Percentiles rank a stretch among this genome's conserved stretches.
Conservation (phyloP, 1,140 invertebrate genomes). For the Drosophila tani region DNA sequence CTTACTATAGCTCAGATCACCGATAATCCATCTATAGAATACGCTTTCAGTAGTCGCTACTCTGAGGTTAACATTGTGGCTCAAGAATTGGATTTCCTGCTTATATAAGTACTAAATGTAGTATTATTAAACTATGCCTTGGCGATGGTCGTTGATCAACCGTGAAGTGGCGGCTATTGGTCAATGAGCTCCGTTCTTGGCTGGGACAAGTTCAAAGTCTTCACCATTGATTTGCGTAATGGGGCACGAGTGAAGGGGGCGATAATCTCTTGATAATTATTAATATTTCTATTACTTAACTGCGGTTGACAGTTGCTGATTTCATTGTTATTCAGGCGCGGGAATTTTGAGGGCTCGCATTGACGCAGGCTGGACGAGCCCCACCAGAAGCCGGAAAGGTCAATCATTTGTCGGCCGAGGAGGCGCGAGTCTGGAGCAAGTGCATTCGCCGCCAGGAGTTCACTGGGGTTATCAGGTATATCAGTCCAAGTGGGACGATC, state of each 20-base stretch:
- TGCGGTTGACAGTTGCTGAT: conserved; percentile 10
- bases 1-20: neutral
- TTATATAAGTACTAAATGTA: neutral
- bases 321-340: conserved; percentile 21
- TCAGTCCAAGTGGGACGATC: conserved; percentile 31
- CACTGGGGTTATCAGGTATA: conserved; percentile 40
- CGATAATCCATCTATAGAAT: conserved; percentile 12
- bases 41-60: neutral
- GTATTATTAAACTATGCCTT: conserved; percentile 2
- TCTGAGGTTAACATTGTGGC: conserved; percentile 35
- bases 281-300: conserved; percentile 1
- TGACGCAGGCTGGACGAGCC: conserved; percentile 48
- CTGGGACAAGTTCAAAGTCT: conserved; percentile 66
- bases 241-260: neutral
- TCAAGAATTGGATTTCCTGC: conserved; percentile 24
- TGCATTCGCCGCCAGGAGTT: conserved; percentile 20
- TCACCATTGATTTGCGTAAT: conserved; percentile 43
- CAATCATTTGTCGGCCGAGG: conserved; percentile 20
- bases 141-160: conserved; percentile 47
- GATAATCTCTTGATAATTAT: conserved; percentile 12
- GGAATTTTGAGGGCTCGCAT: conserved; percentile 26
- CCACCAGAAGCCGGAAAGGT: conserved; percentile 29
- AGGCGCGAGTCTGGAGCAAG: conserved; percentile 7
- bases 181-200: conserved; percentile 40
- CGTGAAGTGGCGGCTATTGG: conserved; percentile 38